Evolutionary conservation across 1,140 invertebrate genomes (phyloP).

Genomic region (Nephila pilipes): DNA sequence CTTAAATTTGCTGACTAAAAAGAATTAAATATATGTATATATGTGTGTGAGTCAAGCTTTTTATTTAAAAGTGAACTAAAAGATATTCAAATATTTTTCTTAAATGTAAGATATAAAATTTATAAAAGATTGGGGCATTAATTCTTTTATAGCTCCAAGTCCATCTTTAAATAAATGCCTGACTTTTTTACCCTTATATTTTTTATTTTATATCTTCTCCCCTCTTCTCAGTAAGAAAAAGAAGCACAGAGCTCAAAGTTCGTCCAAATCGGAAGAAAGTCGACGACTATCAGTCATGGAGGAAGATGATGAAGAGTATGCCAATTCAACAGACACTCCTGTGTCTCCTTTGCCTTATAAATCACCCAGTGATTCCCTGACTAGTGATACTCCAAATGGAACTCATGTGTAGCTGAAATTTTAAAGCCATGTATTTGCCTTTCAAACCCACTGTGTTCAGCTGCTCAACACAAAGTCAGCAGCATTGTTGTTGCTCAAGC

Average conservation of each 20-base stretch:
- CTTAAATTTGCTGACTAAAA: no score
- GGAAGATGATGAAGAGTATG: constrained; percentile 65
- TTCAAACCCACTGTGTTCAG: constrained; percentile 61
- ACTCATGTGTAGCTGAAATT: constrained; percentile 33
- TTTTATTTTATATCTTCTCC: background rate
- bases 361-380: background rate
- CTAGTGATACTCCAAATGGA: constrained; percentile 18
- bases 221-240: constrained; percentile 46
- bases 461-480: constrained; percentile 5
- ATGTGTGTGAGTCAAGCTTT: no score
- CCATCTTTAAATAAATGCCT: no score
- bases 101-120: no score
- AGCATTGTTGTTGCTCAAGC: constrained; percentile 41
- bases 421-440: constrained; percentile 53
- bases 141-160: no score
- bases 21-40: no score
- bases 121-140: no score
- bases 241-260: background rate
- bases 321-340: constrained; percentile 36
- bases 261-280: constrained; percentile 59
- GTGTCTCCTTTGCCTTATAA: constrained; percentile 42
- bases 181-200: background rate
- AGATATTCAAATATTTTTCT: no score
- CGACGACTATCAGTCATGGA: constrained; percentile 62
- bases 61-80: no score